phyloP scores from a whole-genome alignment of 2,888 invertebrate species.

The Lasioglossum malachurum region DNA sequence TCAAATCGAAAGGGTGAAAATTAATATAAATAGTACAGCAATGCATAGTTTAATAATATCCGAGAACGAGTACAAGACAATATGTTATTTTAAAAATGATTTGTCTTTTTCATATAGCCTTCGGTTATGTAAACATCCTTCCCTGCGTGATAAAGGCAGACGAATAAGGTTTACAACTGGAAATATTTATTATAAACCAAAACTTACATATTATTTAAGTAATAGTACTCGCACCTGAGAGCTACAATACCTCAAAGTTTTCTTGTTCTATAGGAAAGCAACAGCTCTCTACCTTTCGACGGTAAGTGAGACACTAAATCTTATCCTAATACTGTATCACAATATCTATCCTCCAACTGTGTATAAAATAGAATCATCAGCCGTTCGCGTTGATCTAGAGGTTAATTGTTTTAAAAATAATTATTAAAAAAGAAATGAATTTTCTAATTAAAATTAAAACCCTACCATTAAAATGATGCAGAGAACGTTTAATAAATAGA shows the following conservation, averaged over 20 bases:
- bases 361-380: conserved; percentile 21
- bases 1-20: not conserved
- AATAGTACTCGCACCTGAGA: conserved; percentile 83
- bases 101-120: conserved; percentile 9
- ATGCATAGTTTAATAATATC: conserved; percentile 37
- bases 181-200: conserved; percentile 84
- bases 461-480: not conserved
- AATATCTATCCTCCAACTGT: conserved; percentile 35
- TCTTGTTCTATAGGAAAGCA: conserved; percentile 40
- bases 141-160: conserved; percentile 14
- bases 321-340: conserved; percentile 55
- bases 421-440: not conserved
- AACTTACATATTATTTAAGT: conserved; percentile 81
- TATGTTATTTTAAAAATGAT: conserved; percentile 7
- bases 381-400: not conserved
- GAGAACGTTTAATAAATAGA: conserved; percentile 10
- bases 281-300: conserved; percentile 36
- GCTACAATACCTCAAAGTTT: conserved; percentile 72
- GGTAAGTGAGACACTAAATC: conserved; percentile 29
- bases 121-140: conserved; percentile 8
- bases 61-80: conserved; percentile 20
- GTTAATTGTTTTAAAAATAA: not conserved
- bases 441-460: not conserved
- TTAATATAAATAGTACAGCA: conserved; percentile 20
- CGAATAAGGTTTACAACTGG: conserved; percentile 76